Evolutionary conservation across 2,113 vertebrate species (phyloP).

Genomic region (Dicrurus megarhynchus): DNA sequence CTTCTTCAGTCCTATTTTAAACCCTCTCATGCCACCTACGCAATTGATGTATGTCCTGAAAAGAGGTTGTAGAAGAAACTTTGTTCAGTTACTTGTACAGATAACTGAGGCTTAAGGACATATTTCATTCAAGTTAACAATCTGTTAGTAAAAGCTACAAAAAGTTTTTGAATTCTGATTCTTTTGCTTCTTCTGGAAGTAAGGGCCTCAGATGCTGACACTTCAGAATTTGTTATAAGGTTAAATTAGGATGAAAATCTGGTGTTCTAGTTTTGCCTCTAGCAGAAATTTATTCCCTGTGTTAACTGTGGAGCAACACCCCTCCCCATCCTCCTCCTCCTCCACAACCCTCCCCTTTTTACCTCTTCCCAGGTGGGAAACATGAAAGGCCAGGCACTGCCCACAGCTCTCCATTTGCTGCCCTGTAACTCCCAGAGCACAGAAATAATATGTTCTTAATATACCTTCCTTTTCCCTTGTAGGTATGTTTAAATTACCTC

Average conservation of each 20-base stretch:
- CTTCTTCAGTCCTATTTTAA: neutral
- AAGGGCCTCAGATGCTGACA: neutral
- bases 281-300: neutral
- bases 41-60: neutral
- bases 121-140: neutral
- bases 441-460: neutral
- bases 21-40: neutral
- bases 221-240: neutral
- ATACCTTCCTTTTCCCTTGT: neutral
- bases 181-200: neutral
- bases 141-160: neutral
- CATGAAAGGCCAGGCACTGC: accelerated
- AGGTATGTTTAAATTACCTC: neutral
- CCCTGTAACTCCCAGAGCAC: neutral
- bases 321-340: neutral
- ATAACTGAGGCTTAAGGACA: neutral
- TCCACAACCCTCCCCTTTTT: neutral
- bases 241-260: neutral
- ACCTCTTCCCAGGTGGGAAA: neutral
- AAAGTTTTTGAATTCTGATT: neutral
- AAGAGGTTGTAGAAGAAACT: neutral
- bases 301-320: neutral
- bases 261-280: neutral
- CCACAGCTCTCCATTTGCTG: neutral
- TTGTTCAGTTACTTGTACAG: neutral